Percentiles rank a stretch among this genome's conserved stretches.
phyloP scores from a whole-genome alignment of 1,140 invertebrate genomes.

The Aethina tumida region DNA sequence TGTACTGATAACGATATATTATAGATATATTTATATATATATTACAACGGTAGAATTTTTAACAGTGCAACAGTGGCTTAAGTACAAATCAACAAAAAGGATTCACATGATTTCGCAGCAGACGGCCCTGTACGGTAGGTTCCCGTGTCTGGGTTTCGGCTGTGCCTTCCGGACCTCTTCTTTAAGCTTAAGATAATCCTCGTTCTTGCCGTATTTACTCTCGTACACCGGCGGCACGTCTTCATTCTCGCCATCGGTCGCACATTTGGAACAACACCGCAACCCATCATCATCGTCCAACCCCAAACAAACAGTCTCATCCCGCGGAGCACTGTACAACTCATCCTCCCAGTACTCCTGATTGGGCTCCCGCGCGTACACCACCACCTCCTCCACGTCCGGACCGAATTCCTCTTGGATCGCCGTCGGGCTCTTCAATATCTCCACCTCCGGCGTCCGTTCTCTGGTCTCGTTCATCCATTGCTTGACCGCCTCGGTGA shows the following conservation, averaged over 20 bases:
- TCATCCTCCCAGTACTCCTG: constrained; percentile 30
- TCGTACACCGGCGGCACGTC: constrained; percentile 30
- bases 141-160: constrained; percentile 16
- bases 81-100: constrained; percentile 10
- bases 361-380: constrained; percentile 13
- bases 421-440: constrained; percentile 30
- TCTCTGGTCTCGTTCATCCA: constrained; percentile 34
- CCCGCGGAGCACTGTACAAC: constrained; percentile 7
- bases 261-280: constrained; percentile 5
- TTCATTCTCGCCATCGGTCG: constrained; percentile 14
- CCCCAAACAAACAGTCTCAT: constrained; percentile 10
- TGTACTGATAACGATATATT: too few species aligned
- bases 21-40: too few species aligned
- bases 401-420: constrained; percentile 26
- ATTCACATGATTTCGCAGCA: constrained; percentile 34
- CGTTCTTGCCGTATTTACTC: constrained; percentile 30
- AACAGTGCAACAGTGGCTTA: too few species aligned
- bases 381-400: constrained; percentile 3
- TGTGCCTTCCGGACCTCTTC: constrained; percentile 17
- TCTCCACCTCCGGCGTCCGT: constrained; percentile 31
- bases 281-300: constrained; percentile 7
- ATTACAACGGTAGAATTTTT: too few species aligned
- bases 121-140: constrained; percentile 29
- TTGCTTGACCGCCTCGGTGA: constrained; percentile 32
- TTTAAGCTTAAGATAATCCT: constrained; percentile 26